Evolutionary conservation across 2,888 invertebrate genomes (phyloP).

Genomic region (Macroteleia sp.): DNA sequence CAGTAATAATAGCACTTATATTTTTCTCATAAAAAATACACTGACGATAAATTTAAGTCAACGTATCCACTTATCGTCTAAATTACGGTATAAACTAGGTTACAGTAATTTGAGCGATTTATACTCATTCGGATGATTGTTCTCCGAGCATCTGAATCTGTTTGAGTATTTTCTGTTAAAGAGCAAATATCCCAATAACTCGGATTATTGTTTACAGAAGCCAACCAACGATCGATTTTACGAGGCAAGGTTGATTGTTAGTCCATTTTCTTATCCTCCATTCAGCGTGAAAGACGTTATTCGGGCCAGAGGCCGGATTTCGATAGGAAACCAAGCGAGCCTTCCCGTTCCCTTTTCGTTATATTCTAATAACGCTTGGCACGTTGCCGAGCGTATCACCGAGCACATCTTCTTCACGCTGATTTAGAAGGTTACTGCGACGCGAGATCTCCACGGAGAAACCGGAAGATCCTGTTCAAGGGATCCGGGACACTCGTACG

Average conservation of each 20-base stretch:
- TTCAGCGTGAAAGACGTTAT: conserved; percentile 30
- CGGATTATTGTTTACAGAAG: conserved; percentile 27
- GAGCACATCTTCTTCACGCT: conserved; percentile 49
- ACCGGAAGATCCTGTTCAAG: conserved; percentile 51
- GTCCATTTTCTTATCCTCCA: conserved; percentile 36
- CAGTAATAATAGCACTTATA: too few species aligned
- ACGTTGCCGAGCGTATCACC: conserved; percentile 72
- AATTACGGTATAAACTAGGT: too few species aligned
- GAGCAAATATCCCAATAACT: conserved; percentile 26
- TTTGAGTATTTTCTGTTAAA: conserved; percentile 3
- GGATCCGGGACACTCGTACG: conserved; percentile 18
- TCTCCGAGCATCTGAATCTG: background rate
- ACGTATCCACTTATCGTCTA: too few species aligned
- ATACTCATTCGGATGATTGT: too few species aligned
- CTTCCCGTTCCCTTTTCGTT: conserved; percentile 58
- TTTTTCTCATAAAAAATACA: too few species aligned
- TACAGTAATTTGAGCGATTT: too few species aligned
- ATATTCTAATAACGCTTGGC: conserved; percentile 81
- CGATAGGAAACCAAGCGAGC: conserved; percentile 30
- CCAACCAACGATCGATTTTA: conserved; percentile 30
- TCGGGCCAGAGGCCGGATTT: conserved; percentile 29
- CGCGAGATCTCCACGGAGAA: conserved; percentile 25
- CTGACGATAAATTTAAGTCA: too few species aligned
- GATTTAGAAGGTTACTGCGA: conserved; percentile 51
- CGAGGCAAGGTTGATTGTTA: conserved; percentile 21